Conservation (phyloP, 2,113 vertebrate species). For the Albula goreensis region DNA sequence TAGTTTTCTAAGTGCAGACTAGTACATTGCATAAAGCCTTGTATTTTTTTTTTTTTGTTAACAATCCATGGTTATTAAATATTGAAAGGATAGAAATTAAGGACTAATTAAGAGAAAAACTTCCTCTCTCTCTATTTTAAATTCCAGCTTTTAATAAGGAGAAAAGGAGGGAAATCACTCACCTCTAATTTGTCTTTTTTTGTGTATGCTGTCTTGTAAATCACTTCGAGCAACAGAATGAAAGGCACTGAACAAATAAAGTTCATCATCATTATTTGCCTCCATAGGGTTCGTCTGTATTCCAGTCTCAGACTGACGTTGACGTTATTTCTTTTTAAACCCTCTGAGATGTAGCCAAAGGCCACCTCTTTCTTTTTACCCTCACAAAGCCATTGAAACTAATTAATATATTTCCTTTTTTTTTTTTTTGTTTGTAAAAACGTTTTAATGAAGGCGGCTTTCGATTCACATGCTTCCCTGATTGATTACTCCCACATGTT, state of each 20-base stretch:
- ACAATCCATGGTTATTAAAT: background rate
- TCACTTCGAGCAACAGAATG: no score
- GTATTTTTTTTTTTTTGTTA: background rate
- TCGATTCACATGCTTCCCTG: constrained; percentile 17
- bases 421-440: background rate
- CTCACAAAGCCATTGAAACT: background rate
- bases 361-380: background rate
- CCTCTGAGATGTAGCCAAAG: background rate
- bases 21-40: background rate
- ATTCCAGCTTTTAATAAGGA: background rate
- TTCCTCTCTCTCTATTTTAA: background rate
- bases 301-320: background rate
- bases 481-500: constrained; percentile 43
- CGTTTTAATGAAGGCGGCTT: constrained; percentile 40
- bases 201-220: no score
- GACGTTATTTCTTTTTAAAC: background rate
- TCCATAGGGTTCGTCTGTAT: background rate
- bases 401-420: background rate
- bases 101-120: background rate
- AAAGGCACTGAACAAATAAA: no score
- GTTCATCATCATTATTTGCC: no score
- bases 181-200: no score
- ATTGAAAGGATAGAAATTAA: background rate
- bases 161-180: background rate
- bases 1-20: background rate